These are phyloP conservation scores for Ichneumoninae sp. DNA, from an alignment of 2,888 invertebrate genomes.

Conservation along the genomic window DNA sequence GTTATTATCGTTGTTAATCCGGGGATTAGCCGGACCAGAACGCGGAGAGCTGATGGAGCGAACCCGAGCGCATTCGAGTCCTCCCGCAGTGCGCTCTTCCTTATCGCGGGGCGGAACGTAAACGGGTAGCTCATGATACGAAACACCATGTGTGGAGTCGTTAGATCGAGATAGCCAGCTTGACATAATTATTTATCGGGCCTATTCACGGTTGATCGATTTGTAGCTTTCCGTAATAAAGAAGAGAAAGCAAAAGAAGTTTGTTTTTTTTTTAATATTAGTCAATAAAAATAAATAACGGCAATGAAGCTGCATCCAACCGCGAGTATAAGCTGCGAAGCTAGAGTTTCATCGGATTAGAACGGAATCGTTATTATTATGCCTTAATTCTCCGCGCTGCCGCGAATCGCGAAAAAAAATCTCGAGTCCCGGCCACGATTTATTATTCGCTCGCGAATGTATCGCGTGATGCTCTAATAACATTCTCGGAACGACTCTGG, in stretches of 20 bases:
- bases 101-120: neutral
- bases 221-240: neutral
- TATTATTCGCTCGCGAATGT: constrained; percentile 49
- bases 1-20: constrained; percentile 44
- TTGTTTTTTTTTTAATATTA: neutral
- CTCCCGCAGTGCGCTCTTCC: neutral
- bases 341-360: constrained; percentile 1
- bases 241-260: neutral
- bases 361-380: constrained; percentile 24
- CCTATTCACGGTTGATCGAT: neutral
- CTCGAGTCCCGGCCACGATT: constrained; percentile 26
- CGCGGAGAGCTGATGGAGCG: neutral
- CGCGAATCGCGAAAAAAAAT: constrained; percentile 30
- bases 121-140: neutral
- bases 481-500: constrained; percentile 29
- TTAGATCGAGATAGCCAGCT: neutral
- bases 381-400: constrained; percentile 34
- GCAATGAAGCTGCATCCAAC: neutral
- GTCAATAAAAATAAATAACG: neutral
- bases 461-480: constrained; percentile 34
- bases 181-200: neutral
- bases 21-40: neutral
- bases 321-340: neutral
- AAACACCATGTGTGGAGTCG: neutral
- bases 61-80: neutral